Conservation (phyloP, 2,113 vertebrate species). For the Tupaia chinensis region DNA sequence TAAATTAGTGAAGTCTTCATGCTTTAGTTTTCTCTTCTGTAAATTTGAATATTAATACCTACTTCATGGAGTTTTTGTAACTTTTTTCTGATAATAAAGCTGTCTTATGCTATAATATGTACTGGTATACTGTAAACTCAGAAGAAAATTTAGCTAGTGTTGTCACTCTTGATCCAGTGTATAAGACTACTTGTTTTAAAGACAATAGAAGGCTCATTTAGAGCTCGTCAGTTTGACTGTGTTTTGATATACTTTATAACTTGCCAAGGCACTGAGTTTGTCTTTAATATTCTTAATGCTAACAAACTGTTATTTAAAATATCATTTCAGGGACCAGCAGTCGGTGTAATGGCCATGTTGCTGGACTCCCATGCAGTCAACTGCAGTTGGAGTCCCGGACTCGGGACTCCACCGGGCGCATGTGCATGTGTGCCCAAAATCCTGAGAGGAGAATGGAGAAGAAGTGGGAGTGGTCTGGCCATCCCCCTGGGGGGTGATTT, state of each 20-base stretch:
- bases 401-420: no score
- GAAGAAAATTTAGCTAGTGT: not conserved
- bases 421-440: no score
- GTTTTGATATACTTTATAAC: conserved; percentile 10
- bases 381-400: no score
- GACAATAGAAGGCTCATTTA: not conserved
- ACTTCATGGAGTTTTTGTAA: not conserved
- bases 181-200: conserved; percentile 36
- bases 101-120: not conserved
- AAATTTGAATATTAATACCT: conserved; percentile 17
- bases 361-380: no score
- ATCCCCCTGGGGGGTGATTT: no score
- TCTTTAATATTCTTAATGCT: conserved; percentile 37
- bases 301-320: conserved; percentile 29
- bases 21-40: conserved; percentile 4
- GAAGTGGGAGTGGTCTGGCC: no score
- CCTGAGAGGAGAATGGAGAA: no score
- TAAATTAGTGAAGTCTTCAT: conserved; percentile 20
- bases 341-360: no score
- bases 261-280: not conserved
- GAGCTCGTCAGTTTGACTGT: not conserved
- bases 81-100: not conserved
- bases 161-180: not conserved
- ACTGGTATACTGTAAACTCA: not conserved
- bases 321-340: not conserved